Evolutionary conservation across 2,888 invertebrate species (phyloP), one percentile per base, ranked within the genome.

Genomic region (Erebia palarica): DNA sequence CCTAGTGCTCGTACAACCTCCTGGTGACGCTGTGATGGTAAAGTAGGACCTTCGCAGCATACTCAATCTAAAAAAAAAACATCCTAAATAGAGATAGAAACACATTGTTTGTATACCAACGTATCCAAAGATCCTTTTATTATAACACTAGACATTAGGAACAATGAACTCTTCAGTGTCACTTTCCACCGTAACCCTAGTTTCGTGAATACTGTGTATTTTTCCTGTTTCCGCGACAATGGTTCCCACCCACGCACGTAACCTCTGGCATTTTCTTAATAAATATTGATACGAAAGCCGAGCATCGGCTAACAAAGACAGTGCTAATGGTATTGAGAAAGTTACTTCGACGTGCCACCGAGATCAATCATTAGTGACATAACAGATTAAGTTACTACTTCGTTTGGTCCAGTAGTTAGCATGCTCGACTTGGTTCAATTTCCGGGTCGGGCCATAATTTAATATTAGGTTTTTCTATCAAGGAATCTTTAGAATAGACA

Each of bases 261-360:
- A 60, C 60, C 16, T 44, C 16, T 60, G 16, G 16, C 61, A 61
- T 61, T 61, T 61, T 44, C 44, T 44, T 61, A 61, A 18, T 44
- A 61, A 61, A 47, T 61, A 61, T 60, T 42, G 60, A 60, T 60
- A 60, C 44, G 42, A 60, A 60, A 60, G 16, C 1, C 60, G 42
- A 44, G 13, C 42, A 16, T 7, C 36, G 8, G 36, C 36, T 14
- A 27, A 60, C 60, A 60, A 60, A 60, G 60, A n/a, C 4, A 11
- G 14, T 42, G 60, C 16, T 60, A 60, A 60, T 60, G 60, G 60
- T 60, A n/a, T 44, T 42, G 58, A 36, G 36, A 7, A 42, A 42
- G 60, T n/a, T 42, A 42, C 44, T 60, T 60, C 14, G n/a, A 14
- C 16, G 42, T n/a, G 42, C 42, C 42, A n/a, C n/a, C n/a, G n/a